A percentile compares a stretch with the other conserved stretches of the same genome.
Conservation (phyloP, 2,888 invertebrate genomes). For the Achlya flavicornis region DNA sequence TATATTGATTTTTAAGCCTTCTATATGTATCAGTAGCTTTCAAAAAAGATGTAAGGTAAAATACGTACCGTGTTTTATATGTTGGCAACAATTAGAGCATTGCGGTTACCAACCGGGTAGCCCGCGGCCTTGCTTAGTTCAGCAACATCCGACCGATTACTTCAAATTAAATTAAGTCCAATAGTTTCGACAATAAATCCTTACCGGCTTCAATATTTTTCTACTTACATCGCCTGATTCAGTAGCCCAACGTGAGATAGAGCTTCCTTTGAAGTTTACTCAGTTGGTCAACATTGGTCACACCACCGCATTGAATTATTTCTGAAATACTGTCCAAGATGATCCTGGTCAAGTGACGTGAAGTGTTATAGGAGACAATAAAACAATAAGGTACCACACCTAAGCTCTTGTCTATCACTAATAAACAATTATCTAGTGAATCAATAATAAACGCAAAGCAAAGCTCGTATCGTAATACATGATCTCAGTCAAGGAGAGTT, state of each 20-base stretch:
- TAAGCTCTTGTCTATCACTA: too few relatives aligned
- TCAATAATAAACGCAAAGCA: conserved; percentile 13
- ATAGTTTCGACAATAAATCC: conserved; percentile 42
- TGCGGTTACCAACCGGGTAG: conserved; percentile 37
- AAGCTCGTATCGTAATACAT: conserved; percentile 33
- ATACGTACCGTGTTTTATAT: conserved; percentile 16
- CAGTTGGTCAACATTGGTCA: too few relatives aligned
- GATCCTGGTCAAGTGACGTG: not conserved
- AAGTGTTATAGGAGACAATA: too few relatives aligned
- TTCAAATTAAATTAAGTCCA: conserved; percentile 53
- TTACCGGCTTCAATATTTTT: conserved; percentile 3
- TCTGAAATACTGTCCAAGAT: too few relatives aligned
- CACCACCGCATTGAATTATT: too few relatives aligned
- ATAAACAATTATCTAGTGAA: not conserved
- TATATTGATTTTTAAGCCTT: too few relatives aligned
- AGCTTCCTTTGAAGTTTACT: too few relatives aligned
- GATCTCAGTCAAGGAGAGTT: conserved; percentile 25
- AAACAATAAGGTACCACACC: too few relatives aligned
- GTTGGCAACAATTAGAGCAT: conserved; percentile 41
- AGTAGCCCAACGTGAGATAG: too few relatives aligned
- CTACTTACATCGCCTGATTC: too few relatives aligned
- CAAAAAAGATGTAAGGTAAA: conserved; percentile 16
- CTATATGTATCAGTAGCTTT: too few relatives aligned
- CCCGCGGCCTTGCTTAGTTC: conserved; percentile 23
- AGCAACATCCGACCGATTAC: conserved; percentile 42